Conservation (phyloP, 1,140 invertebrate genomes). For the Micrasema longulum region DNA sequence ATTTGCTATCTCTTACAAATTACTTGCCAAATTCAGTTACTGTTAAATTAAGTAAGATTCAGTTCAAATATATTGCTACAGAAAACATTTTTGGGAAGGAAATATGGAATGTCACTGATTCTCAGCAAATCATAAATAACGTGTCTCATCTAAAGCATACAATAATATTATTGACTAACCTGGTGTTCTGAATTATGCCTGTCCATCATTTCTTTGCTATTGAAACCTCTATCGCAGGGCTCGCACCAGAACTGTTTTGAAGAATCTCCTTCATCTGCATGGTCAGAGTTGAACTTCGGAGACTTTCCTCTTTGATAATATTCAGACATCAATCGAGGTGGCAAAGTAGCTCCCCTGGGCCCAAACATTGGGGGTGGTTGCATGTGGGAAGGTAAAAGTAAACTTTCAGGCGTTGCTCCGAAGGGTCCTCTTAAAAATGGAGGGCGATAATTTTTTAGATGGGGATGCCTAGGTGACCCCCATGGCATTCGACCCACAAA, state of each 20-base stretch:
- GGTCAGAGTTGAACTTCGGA: background rate
- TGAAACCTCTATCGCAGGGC: slow-evolving; percentile 81
- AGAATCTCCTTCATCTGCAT: slow-evolving; percentile 42
- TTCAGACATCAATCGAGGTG: slow-evolving; percentile 54
- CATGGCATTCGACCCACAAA: slow-evolving; percentile 34
- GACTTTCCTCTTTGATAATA: slow-evolving; percentile 19
- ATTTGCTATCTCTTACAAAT: too few species aligned
- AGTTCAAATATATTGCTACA: too few species aligned
- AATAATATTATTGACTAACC: slow-evolving; percentile 52
- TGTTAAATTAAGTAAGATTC: too few species aligned
- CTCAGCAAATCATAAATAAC: too few species aligned
- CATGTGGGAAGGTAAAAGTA: slow-evolving; percentile 55
- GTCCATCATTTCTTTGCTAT: slow-evolving; percentile 68
- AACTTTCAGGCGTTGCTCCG: slow-evolving; percentile 57
- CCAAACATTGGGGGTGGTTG: slow-evolving; percentile 63
- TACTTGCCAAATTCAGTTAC: too few species aligned
- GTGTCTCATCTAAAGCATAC: too few species aligned
- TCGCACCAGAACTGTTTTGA: slow-evolving; percentile 73
- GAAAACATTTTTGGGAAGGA: too few species aligned
- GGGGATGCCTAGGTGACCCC: slow-evolving; percentile 17
- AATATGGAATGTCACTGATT: too few species aligned
- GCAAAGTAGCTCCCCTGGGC: slow-evolving; percentile 59
- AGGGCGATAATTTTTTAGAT: slow-evolving; percentile 11
- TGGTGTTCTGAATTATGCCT: slow-evolving; percentile 78
- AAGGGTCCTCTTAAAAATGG: slow-evolving; percentile 58